Conservation (phyloP, 2,888 invertebrate genomes). For the Caenorhabditis panamensis region DNA sequence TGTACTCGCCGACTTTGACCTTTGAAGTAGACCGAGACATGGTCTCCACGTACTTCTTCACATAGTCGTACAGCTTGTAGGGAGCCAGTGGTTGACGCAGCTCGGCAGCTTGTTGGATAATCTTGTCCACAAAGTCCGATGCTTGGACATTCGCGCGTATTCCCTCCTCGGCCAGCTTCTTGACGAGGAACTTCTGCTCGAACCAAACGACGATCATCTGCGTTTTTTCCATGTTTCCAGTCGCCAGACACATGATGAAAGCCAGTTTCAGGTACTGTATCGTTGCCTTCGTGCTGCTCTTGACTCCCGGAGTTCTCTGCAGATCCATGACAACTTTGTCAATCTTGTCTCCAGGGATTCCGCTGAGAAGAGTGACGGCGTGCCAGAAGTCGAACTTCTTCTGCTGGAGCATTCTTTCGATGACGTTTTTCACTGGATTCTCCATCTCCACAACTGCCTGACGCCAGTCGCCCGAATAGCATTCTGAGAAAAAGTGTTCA, state of each 20-base stretch:
- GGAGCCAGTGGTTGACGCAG: slow-evolving; percentile 31
- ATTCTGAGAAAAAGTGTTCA: slow-evolving; percentile 13
- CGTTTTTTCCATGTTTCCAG: slow-evolving; percentile 19
- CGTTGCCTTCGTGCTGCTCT: slow-evolving; percentile 41
- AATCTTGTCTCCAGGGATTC: slow-evolving; percentile 27
- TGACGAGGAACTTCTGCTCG: slow-evolving; percentile 53
- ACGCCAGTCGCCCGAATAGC: slow-evolving; percentile 40
- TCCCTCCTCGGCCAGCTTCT: slow-evolving; percentile 49
- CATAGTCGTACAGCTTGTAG: slow-evolving; percentile 31
- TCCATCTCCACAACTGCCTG: slow-evolving; percentile 34
- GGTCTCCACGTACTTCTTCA: slow-evolving; percentile 42
- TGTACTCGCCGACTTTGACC: slow-evolving; percentile 30
- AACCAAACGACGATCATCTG: slow-evolving; percentile 18
- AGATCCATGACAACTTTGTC: slow-evolving; percentile 30
- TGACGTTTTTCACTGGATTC: slow-evolving; percentile 22
- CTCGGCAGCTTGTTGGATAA: slow-evolving; percentile 44
- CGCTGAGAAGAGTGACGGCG: slow-evolving; percentile 51
- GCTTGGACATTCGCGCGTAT: slow-evolving; percentile 21
- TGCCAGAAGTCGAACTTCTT: slow-evolving; percentile 61
- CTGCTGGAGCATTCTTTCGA: slow-evolving; percentile 60
- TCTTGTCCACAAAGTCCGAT: slow-evolving; percentile 43
- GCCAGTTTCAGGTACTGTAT: slow-evolving; percentile 61
- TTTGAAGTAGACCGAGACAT: slow-evolving; percentile 12
- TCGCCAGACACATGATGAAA: slow-evolving; percentile 47
- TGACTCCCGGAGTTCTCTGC: slow-evolving; percentile 24